These are phyloP conservation scores for Crypturellus tataupa DNA, from an alignment of 2,797 vertebrate genomes.

Conservation along the genomic window DNA sequence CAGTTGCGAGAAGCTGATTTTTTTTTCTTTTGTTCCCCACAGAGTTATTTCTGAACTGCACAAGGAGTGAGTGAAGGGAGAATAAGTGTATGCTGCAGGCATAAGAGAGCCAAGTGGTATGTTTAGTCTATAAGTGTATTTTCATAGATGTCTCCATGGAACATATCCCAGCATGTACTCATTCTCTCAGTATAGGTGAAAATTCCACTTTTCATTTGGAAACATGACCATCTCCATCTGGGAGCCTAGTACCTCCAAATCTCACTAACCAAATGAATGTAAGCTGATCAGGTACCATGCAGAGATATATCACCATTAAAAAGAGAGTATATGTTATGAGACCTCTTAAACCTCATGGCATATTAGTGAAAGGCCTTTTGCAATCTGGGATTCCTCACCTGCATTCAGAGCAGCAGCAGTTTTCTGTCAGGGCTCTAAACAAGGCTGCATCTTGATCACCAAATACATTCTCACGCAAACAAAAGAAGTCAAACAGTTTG, in stretches of 20 bases:
- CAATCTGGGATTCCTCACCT: background rate
- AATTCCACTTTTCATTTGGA: background rate
- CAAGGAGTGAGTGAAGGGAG: background rate
- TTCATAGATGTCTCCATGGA: background rate
- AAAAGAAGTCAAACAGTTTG: background rate
- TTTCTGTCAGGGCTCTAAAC: background rate
- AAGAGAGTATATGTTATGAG: background rate
- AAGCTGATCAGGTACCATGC: background rate
- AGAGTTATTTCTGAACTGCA: background rate
- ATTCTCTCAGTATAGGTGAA: background rate
- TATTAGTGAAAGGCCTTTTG: background rate
- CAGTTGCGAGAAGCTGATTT: background rate
- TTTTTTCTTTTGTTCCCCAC: background rate
- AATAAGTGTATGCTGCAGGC: background rate
- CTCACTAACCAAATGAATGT: background rate
- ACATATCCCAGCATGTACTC: background rate
- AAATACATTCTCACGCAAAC: background rate
- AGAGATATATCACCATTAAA: background rate
- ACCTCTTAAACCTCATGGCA: background rate
- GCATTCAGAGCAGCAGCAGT: background rate
- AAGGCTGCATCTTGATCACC: background rate
- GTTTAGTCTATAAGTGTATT: background rate
- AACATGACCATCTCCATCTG: background rate
- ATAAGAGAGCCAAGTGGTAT: background rate
- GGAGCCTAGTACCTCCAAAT: background rate